Percentiles rank a stretch among this genome's conserved stretches.
These are phyloP conservation scores for Corythoichthys haematopterus DNA, from an alignment of 2,113 vertebrate genomes.

Conservation along the genomic window DNA sequence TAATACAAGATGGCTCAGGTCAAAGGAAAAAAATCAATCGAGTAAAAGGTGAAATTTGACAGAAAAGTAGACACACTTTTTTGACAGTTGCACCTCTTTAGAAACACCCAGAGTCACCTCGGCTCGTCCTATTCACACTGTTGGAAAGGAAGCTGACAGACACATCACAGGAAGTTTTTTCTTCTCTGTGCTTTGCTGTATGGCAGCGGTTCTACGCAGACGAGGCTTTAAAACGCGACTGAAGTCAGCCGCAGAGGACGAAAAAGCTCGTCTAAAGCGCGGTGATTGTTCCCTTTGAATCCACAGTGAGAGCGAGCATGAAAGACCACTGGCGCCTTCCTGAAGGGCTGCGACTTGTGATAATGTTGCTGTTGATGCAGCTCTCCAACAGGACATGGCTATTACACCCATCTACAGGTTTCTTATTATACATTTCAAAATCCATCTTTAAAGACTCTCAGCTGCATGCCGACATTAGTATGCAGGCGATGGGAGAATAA, in stretches of 20 bases:
- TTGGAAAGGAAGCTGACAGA: neutral
- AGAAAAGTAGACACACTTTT: neutral
- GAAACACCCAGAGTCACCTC: neutral
- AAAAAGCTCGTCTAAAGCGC: neutral
- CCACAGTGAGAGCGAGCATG: neutral
- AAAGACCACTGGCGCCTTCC: neutral
- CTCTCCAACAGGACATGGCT: neutral
- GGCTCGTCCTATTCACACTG: neutral
- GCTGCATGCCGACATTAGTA: neutral
- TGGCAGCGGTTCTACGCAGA: neutral
- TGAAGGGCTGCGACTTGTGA: neutral
- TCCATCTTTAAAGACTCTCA: neutral
- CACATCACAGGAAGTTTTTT: constrained; percentile 7
- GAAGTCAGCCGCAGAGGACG: constrained; percentile 6
- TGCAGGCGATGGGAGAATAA: neutral
- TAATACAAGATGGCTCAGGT: neutral
- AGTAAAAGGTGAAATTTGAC: neutral
- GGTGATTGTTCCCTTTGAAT: constrained; percentile 4
- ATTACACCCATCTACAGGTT: neutral
- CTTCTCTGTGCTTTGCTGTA: neutral
- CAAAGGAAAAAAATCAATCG: neutral
- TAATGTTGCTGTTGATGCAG: neutral
- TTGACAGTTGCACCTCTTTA: neutral
- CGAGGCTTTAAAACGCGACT: constrained; percentile 2
- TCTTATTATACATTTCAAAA: neutral